Base-by-base conservation (phyloP, 2,113 vertebrate species). In the Leucopsar rothschildi region DNA sequence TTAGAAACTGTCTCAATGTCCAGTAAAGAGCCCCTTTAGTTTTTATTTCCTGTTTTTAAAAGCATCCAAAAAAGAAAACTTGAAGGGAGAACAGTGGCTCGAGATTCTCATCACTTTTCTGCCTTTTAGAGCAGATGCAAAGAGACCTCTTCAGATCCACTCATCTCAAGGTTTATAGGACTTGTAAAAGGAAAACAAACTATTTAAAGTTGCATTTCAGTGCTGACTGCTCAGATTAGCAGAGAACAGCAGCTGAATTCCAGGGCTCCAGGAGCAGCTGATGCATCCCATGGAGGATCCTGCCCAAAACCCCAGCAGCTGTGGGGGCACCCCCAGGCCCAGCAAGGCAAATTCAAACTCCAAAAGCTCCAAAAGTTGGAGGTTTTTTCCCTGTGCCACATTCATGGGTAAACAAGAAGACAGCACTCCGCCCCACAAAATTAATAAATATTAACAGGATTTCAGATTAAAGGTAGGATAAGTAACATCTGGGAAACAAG, bases 261-360 rank as follows among this genome's bases (percentile, higher is more conserved):
- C 49, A 66, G 70, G 69, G 33, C 61, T 64, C 17, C n/a, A 7
- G 8, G 20, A 69, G 44, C 56, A 15, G 39, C 19, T 2, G 60
- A 11, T 47, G n/a, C 57, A 5, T 4, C 37, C 49, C 24, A 6
- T 0, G 10, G 15, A 65, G 31, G 2, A 47, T 8, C 11, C 2
- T 3, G 39, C 3, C 57, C 75, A 13, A 44, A 79, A 63, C 15
- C 0, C 2, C 22, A 7, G 3, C n/a, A 14, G 5, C 37, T 8
- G 18, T 2, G 10, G 4, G 31, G 52, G n/a, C 75, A 57, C 10
- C 21, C 9, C 1, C 1, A 42, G 6, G 0, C 11, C 21, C 11
- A 11, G 11, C 23, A 57, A 57, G 39, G 68, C 33, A 80, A 63
- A 94, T 63, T 23, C 44, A 14, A 45, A 82, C 10, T 11, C 45